Conservation (phyloP, 2,113 vertebrate genomes). For the Antennarius striatus region DNA sequence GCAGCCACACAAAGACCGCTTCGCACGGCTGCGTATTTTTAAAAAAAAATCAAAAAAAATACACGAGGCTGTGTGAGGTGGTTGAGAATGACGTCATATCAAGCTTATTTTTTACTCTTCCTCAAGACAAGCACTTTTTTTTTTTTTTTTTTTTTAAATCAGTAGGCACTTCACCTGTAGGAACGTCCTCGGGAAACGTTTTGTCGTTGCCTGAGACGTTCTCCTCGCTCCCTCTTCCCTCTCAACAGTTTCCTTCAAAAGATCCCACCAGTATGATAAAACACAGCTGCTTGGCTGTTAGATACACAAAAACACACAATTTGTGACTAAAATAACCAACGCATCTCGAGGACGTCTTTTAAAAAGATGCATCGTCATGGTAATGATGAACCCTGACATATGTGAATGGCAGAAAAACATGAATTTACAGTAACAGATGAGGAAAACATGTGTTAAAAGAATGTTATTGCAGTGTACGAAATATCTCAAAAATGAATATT, state of each 20-base stretch:
- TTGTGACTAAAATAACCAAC: constrained; percentile 37
- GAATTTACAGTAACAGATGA: constrained; percentile 64
- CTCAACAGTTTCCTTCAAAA: constrained; percentile 9
- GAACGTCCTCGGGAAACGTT: constrained; percentile 45
- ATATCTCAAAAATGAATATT: constrained; percentile 80
- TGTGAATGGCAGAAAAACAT: constrained; percentile 78
- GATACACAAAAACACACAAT: constrained; percentile 21
- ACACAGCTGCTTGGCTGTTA: constrained; percentile 18
- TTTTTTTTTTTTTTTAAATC: constrained; percentile 73
- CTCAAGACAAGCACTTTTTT: constrained; percentile 81
- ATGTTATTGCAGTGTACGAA: constrained; percentile 86
- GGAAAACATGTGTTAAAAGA: constrained; percentile 71
- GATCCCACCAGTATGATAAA: constrained; percentile 35
- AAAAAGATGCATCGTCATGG: constrained; percentile 65
- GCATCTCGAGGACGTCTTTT: constrained; percentile 66
- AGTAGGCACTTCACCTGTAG: constrained; percentile 77
- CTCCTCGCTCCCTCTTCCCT: constrained; percentile 18
- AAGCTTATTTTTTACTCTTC: constrained; percentile 50
- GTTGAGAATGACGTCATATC: constrained; percentile 30
- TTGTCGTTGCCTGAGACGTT: background rate
- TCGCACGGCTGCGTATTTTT: constrained; percentile 7
- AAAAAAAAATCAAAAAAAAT: constrained; percentile 23
- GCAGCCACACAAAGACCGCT: background rate
- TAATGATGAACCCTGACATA: constrained; percentile 83
- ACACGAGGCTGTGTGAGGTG: constrained; percentile 26